These are phyloP conservation scores for Bombus waltoni DNA, from an alignment of 1,140 invertebrate genomes.

Conservation along the genomic window DNA sequence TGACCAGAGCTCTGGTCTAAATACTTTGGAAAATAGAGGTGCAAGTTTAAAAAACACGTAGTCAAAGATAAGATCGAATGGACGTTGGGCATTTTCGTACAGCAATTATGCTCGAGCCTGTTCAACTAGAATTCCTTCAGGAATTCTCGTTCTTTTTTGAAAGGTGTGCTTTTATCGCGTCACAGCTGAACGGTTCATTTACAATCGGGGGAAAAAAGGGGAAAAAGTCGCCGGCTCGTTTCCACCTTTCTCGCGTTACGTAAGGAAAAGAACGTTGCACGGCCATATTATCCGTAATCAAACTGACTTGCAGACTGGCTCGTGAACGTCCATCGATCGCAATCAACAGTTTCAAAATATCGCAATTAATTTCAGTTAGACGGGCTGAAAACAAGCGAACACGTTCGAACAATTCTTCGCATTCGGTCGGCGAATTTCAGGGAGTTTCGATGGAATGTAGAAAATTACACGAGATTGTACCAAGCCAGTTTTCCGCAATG, in stretches of 20 bases:
- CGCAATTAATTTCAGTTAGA: neutral
- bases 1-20: neutral
- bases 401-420: neutral
- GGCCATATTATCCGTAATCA: constrained; percentile 33
- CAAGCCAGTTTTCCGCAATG: constrained; percentile 31
- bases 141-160: neutral
- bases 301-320: no score
- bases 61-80: neutral
- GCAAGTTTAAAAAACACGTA: neutral
- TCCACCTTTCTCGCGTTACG: constrained; percentile 51
- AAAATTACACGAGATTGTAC: neutral
- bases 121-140: neutral
- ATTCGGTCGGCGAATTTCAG: neutral
- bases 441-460: neutral
- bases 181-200: constrained; percentile 34
- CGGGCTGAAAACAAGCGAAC: neutral
- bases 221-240: neutral
- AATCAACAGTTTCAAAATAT: constrained; percentile 18
- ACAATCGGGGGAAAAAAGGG: constrained; percentile 1
- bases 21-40: neutral
- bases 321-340: neutral
- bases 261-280: constrained; percentile 30
- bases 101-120: neutral
- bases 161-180: neutral
- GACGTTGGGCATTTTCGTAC: neutral